Conservation (phyloP, 2,888 invertebrate species). For the Meta bourneti region DNA sequence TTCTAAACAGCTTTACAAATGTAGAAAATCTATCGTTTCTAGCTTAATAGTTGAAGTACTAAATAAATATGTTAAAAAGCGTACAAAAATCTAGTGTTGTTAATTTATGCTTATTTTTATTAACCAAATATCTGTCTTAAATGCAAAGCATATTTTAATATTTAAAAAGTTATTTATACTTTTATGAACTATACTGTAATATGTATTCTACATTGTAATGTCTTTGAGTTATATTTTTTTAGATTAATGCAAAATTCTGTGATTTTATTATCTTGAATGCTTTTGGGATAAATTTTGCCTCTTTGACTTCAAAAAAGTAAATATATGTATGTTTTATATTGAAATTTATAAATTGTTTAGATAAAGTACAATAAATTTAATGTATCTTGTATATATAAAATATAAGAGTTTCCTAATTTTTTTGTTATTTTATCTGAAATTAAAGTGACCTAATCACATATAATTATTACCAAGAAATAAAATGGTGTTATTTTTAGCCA, state of each 20-base stretch:
- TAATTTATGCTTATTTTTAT: background rate
- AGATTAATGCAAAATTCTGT: background rate
- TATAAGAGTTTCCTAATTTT: constrained; percentile 21
- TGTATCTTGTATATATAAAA: constrained; percentile 29
- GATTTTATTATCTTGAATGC: background rate
- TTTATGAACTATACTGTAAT: too few species aligned
- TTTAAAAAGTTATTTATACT: too few species aligned
- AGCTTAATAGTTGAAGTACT: background rate
- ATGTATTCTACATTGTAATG: background rate
- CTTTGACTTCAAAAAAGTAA: background rate
- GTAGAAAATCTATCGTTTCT: constrained; percentile 8
- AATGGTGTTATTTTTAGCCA: too few species aligned
- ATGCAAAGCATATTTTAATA: too few species aligned
- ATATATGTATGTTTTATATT: constrained; percentile 37
- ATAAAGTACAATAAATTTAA: constrained; percentile 28
- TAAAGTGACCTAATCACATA: too few species aligned
- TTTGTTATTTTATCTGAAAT: background rate
- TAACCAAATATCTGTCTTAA: background rate
- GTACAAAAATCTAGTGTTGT: background rate
- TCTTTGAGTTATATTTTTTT: constrained; percentile 2
- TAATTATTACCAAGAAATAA: too few species aligned
- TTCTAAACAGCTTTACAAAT: background rate
- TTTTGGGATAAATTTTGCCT: background rate
- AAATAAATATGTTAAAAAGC: background rate
- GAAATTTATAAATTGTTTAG: constrained; percentile 28